Percentiles rank a stretch among this genome's conserved stretches.
Conservation (phyloP, 2,888 invertebrate species). For the Thymelicus acteon region DNA sequence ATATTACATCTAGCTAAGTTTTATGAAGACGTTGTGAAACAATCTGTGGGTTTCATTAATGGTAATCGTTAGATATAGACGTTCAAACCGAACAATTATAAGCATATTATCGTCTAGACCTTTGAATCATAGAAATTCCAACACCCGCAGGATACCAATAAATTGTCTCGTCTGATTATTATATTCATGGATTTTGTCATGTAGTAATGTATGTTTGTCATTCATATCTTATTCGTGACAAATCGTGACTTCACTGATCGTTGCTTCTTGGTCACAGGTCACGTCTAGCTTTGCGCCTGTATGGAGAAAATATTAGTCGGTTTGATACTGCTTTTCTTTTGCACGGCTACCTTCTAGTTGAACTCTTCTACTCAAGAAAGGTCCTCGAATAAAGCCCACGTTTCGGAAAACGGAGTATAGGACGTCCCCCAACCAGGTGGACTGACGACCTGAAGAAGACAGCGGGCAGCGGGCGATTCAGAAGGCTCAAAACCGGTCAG, state of each 20-base stretch:
- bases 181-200: slow-evolving; percentile 6
- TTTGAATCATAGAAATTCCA: slow-evolving; percentile 14
- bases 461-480: too few species aligned
- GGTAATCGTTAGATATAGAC: neutral
- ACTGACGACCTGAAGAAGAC: too few species aligned
- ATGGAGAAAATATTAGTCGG: neutral
- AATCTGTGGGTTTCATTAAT: neutral
- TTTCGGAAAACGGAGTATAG: too few species aligned
- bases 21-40: neutral
- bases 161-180: slow-evolving; percentile 7
- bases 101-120: slow-evolving; percentile 9
- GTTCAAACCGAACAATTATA: slow-evolving; percentile 7
- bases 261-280: slow-evolving; percentile 9
- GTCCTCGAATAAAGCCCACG: too few species aligned
- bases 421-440: too few species aligned
- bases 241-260: neutral
- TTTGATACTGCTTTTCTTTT: neutral
- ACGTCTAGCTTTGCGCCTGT: slow-evolving; percentile 26
- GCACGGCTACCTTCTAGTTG: neutral
- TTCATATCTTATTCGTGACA: neutral
- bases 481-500: too few species aligned
- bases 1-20: too few species aligned
- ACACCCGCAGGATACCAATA: slow-evolving; percentile 11
- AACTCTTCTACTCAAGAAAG: too few species aligned
- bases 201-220: slow-evolving; percentile 1